Evolutionary conservation across 2,888 invertebrate species (phyloP), one percentile per base, ranked within the genome.

Genomic region (Erynnis tages): DNA sequence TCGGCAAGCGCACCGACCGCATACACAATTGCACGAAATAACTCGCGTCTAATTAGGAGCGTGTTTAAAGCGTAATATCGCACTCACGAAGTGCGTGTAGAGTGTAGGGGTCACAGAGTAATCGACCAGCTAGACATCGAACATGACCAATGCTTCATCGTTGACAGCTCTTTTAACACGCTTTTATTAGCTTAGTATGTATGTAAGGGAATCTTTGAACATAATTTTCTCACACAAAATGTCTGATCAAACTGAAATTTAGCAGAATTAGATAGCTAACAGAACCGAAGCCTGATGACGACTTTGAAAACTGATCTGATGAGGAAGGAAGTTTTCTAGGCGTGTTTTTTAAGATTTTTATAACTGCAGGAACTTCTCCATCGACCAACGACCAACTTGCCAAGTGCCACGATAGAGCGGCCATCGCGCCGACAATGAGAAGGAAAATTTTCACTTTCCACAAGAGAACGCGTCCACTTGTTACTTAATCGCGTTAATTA

Each of bases 371-470:
- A n/a, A n/a, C n/a, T n/a, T n/a, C n/a, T n/a, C n/a, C n/a, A n/a
- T n/a, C n/a, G n/a, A n/a, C n/a, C n/a, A n/a, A n/a, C n/a, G n/a
- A n/a, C n/a, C n/a, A n/a, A n/a, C n/a, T n/a, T n/a, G n/a, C n/a
- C n/a, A n/a, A n/a, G n/a, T n/a, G 10, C 11, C n/a, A 43, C 16
- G 14, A 25, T n/a, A 5, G 19, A 47, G 21, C 29, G 27, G 41
- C 21, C 27, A 25, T 10, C 23, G 43, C 43, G 47, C n/a, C n/a
- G 47, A 47, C 47, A 52, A 55, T 35, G 53, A 23, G 29, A 21
- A 32, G 16, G 48, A 49, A 49, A 25, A 49, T 11, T 49, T 64
- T 62, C 62, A 64, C 63, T 64, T 63, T 49, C 61, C 57, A 55
- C 57, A 40, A 32, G 52, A 57, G 56, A 58, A 57, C 54, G 54